Percentiles rank a stretch among this genome's conserved stretches.
Conservation (phyloP, 2,888 invertebrate species). For the Eupithecia subumbrata region DNA sequence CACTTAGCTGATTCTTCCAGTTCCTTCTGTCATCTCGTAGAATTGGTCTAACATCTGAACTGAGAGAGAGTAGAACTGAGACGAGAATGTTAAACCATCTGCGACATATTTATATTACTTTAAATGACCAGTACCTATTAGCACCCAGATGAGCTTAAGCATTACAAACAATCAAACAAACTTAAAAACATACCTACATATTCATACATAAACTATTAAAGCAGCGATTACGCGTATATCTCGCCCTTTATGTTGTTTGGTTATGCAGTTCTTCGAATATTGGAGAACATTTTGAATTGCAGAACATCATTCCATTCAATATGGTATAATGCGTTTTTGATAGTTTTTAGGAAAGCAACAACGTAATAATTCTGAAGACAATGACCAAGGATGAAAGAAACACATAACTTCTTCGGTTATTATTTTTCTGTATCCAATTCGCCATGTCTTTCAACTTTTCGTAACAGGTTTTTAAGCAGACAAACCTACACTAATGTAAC, state of each 20-base stretch:
- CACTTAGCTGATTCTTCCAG: too few species aligned
- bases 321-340: background rate
- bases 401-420: background rate
- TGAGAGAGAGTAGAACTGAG: too few species aligned
- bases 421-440: constrained; percentile 5
- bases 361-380: background rate
- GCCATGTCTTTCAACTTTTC: constrained; percentile 10
- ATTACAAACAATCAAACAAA: too few species aligned
- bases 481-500: background rate
- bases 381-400: background rate
- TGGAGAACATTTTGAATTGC: background rate
- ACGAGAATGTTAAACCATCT: too few species aligned
- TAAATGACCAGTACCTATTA: too few species aligned
- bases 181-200: too few species aligned
- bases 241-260: too few species aligned
- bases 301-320: background rate
- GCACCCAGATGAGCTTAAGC: too few species aligned
- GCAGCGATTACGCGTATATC: background rate
- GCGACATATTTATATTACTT: too few species aligned
- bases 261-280: background rate
- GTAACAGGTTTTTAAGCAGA: constrained; percentile 10
- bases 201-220: background rate
- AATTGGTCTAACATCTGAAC: too few species aligned
- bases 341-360: background rate
- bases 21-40: too few species aligned